A percentile compares a stretch with the other conserved stretches of the same genome.
These are phyloP conservation scores for Patella vulgata DNA, from an alignment of 1,140 invertebrate species.

Conservation along the genomic window DNA sequence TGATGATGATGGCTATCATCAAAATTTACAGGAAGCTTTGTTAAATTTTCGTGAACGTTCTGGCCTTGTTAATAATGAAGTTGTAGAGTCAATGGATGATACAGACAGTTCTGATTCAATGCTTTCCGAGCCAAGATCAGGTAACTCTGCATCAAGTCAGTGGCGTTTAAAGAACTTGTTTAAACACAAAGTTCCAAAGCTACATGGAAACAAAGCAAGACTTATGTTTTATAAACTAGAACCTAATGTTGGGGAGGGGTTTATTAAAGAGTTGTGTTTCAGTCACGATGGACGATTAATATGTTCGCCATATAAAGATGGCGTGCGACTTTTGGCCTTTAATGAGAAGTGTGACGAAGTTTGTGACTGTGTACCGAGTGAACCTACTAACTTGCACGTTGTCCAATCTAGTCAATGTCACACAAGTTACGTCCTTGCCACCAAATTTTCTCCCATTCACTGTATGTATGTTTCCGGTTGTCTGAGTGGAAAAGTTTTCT, in stretches of 20 bases:
- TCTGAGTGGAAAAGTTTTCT: slow-evolving; percentile 85
- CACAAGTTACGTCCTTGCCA: slow-evolving; percentile 86
- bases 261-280: slow-evolving; percentile 84
- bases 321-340: slow-evolving; percentile 84
- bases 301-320: slow-evolving; percentile 87
- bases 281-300: slow-evolving; percentile 88
- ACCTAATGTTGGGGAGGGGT: slow-evolving; percentile 86
- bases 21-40: no score
- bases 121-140: no score
- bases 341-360: slow-evolving; percentile 82
- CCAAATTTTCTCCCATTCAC: slow-evolving; percentile 88
- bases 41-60: no score
- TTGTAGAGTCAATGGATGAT: no score
- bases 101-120: no score
- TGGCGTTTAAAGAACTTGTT: slow-evolving; percentile 6
- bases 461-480: slow-evolving; percentile 89
- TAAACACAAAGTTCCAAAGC: slow-evolving; percentile 46
- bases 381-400: slow-evolving; percentile 70
- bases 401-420: slow-evolving; percentile 79
- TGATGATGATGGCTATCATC: no score
- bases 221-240: slow-evolving; percentile 88
- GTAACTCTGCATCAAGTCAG: background rate
- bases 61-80: no score
- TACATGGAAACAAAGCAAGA: slow-evolving; percentile 79
- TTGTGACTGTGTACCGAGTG: slow-evolving; percentile 74